Conservation (phyloP, 2,113 vertebrate species). For the Phalacrocorax carbo region DNA sequence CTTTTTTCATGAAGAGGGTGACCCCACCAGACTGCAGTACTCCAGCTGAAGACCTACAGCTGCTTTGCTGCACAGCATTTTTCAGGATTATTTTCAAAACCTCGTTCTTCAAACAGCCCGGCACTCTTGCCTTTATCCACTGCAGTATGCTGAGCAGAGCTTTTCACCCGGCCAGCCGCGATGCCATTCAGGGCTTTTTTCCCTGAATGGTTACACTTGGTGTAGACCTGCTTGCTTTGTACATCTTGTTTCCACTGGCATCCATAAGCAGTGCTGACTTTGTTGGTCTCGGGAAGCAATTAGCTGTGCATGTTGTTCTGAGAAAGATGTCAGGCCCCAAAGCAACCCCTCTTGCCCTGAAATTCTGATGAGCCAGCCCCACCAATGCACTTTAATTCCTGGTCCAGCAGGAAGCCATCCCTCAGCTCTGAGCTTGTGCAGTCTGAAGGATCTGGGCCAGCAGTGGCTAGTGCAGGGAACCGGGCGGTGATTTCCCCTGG, state of each 20-base stretch:
- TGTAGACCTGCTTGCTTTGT: background rate
- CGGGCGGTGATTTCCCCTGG: background rate
- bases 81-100: slow-evolving; percentile 35
- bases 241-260: slow-evolving; percentile 36
- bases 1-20: background rate
- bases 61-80: background rate
- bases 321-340: slow-evolving; percentile 18
- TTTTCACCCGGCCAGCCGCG: background rate
- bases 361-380: slow-evolving; percentile 10
- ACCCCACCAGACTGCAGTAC: background rate
- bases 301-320: slow-evolving; percentile 20
- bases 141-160: slow-evolving; percentile 5
- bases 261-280: slow-evolving; percentile 35
- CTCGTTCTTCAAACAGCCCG: background rate
- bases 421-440: background rate
- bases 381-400: background rate
- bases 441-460: background rate
- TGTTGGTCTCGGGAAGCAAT: slow-evolving; percentile 40
- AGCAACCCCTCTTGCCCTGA: background rate
- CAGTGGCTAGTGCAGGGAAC: background rate
- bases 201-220: background rate
- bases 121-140: background rate
- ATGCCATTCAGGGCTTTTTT: slow-evolving; percentile 7
- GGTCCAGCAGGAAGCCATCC: background rate
- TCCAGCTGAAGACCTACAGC: background rate